Evolutionary conservation across 2,797 vertebrate species (phyloP).

Genomic region (Ptychobarbus kaznakovi): DNA sequence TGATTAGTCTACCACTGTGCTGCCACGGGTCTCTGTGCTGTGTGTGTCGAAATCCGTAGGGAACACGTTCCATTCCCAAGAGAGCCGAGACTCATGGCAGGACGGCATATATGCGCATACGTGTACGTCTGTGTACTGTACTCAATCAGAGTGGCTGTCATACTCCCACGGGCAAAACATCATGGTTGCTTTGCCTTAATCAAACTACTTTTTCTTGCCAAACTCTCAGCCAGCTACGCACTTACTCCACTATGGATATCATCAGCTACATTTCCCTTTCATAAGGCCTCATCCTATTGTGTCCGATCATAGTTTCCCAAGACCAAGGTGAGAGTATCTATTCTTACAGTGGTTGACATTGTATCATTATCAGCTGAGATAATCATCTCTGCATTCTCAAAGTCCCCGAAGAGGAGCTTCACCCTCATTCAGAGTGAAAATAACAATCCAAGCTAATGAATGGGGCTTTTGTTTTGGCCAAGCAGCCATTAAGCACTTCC

Average conservation of each 20-base stretch:
- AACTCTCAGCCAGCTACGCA: conserved; percentile 39
- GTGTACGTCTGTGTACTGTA: conserved; percentile 14
- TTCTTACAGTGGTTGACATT: conserved; percentile 36
- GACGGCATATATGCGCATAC: not conserved
- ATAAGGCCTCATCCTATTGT: conserved; percentile 16
- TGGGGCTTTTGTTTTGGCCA: conserved; percentile 56
- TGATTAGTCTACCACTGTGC: conserved; percentile 52
- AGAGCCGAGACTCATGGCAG: conserved; percentile 27
- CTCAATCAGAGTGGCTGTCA: conserved; percentile 45
- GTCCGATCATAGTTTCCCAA: conserved; percentile 15
- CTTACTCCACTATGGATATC: conserved; percentile 4
- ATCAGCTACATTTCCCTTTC: conserved; percentile 46
- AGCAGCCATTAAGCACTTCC: conserved; percentile 60
- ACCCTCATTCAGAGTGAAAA: conserved; percentile 45
- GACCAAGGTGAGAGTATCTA: conserved; percentile 5
- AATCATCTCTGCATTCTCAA: conserved; percentile 47
- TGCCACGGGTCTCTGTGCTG: conserved; percentile 15
- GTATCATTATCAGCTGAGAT: conserved; percentile 54
- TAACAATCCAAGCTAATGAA: conserved; percentile 58
- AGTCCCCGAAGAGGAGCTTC: conserved; percentile 27
- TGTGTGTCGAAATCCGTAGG: conserved; percentile 46
- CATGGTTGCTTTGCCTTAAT: conserved; percentile 38
- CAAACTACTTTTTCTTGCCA: conserved; percentile 38
- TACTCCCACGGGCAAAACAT: conserved; percentile 48
- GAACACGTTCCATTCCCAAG: conserved; percentile 38